Percentiles rank a stretch among this genome's conserved stretches.
Evolutionary conservation across 2,797 vertebrate species (phyloP).

Genomic region (Malacoraja senta): DNA sequence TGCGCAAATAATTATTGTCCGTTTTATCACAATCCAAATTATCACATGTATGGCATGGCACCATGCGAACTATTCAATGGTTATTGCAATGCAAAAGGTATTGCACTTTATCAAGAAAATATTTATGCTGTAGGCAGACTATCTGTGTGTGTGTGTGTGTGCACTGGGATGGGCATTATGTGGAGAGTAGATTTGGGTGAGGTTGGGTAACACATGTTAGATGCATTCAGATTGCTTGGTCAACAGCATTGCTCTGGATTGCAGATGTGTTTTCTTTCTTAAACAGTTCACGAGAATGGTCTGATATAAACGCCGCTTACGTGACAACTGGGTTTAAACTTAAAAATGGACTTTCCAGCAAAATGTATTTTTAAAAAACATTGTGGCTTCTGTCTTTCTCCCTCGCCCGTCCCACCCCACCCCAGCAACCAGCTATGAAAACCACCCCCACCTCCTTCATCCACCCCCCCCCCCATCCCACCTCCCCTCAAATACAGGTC

Average conservation of each 20-base stretch:
- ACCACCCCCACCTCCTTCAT: too few relatives aligned
- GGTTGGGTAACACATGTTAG: background rate
- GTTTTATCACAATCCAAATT: background rate
- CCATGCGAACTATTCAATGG: background rate
- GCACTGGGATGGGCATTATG: too few relatives aligned
- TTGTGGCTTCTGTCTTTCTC: background rate
- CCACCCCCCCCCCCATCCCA: too few relatives aligned
- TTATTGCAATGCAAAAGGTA: background rate
- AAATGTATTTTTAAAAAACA: background rate
- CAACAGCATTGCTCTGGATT: background rate
- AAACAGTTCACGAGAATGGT: background rate
- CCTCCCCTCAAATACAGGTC: background rate
- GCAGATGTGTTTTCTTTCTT: background rate
- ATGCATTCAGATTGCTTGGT: background rate
- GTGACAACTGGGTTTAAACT: conserved; percentile 11
- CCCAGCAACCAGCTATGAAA: too few relatives aligned
- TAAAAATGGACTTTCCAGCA: background rate
- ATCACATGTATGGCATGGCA: background rate
- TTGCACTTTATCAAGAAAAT: background rate
- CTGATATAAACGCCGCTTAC: background rate
- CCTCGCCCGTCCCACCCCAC: too few relatives aligned
- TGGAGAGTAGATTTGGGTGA: too few relatives aligned
- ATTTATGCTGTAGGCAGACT: background rate
- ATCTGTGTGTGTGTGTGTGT: too few relatives aligned
- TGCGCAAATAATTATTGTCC: background rate